A percentile compares a stretch with the other conserved stretches of the same genome.
phyloP scores from a whole-genome alignment of 1,140 invertebrate genomes.

The Drosophila ficusphila region DNA sequence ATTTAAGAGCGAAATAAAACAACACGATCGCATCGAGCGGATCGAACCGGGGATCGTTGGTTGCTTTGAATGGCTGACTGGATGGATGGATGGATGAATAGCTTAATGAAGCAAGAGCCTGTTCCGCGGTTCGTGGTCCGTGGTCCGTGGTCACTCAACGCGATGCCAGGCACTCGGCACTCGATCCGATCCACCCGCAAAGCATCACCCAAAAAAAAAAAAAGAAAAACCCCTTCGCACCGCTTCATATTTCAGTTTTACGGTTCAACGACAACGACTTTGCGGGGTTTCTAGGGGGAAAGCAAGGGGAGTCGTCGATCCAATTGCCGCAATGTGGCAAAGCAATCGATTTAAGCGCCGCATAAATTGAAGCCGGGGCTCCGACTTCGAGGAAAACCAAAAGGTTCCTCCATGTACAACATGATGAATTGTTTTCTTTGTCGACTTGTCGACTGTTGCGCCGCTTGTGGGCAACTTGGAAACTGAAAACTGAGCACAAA shows the following conservation, averaged over 20 bases:
- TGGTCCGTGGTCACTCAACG: constrained; percentile 68
- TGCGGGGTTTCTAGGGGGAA: constrained; percentile 13
- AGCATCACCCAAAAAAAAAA: constrained; percentile 41
- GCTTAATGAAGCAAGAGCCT: constrained; percentile 72
- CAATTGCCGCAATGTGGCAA: constrained; percentile 79
- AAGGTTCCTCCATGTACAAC: constrained; percentile 77
- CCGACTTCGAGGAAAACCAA: constrained; percentile 39
- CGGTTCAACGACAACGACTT: constrained; percentile 68
- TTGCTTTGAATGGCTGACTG: constrained; percentile 35
- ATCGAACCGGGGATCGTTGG: constrained; percentile 24
- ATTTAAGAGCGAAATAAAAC: constrained; percentile 80
- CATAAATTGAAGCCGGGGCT: constrained; percentile 66
- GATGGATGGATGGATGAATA: constrained; percentile 63
- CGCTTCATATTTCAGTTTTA: constrained; percentile 77
- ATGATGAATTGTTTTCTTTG: constrained; percentile 81
- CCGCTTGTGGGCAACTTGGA: constrained; percentile 36
- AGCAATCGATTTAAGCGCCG: constrained; percentile 81
- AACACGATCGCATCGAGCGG: constrained; percentile 65
- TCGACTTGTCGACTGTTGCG: constrained; percentile 72
- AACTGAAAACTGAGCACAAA: constrained; percentile 20
- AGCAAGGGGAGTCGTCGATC: constrained; percentile 22
- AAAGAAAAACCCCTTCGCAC: constrained; percentile 16
- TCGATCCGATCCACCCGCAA: constrained; percentile 63
- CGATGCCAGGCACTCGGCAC: constrained; percentile 36
- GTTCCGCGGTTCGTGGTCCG: constrained; percentile 22